phyloP scores from a whole-genome alignment of 2,888 invertebrate genomes.

The Drosophila ezoana region DNA sequence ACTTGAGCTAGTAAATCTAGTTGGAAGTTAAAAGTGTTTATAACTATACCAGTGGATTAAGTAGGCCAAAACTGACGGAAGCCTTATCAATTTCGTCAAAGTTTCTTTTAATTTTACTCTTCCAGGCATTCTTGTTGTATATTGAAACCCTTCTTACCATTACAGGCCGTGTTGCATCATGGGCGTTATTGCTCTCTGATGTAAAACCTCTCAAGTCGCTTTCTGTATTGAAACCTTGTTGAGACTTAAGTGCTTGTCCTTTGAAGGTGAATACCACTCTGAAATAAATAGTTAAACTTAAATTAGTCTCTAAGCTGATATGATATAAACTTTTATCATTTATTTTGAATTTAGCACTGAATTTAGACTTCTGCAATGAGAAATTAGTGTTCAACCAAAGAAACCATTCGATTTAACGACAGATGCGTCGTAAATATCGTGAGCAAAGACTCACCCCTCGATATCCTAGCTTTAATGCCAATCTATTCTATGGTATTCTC shows the following conservation, averaged over 20 bases:
- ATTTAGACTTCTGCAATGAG: too few species aligned
- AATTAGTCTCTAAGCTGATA: background rate
- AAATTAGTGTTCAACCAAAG: too few species aligned
- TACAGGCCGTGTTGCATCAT: conserved; percentile 29
- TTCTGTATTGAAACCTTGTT: conserved; percentile 43
- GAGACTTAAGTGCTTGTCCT: conserved; percentile 53
- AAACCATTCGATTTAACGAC: too few species aligned
- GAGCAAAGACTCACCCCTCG: too few species aligned
- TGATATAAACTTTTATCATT: too few species aligned
- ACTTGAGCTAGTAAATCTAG: conserved; percentile 9
- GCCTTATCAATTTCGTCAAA: conserved; percentile 75
- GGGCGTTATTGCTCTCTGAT: conserved; percentile 13
- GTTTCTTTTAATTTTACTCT: conserved; percentile 67
- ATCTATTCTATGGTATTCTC: too few species aligned
- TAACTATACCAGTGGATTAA: conserved; percentile 69
- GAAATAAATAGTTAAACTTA: background rate
- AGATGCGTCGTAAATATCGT: too few species aligned
- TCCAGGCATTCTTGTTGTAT: conserved; percentile 63
- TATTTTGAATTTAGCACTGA: too few species aligned
- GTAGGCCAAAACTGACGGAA: conserved; percentile 72
- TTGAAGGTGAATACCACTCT: conserved; percentile 54
- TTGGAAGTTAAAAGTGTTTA: conserved; percentile 18
- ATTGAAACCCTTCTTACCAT: conserved; percentile 49
- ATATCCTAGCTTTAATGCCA: too few species aligned
- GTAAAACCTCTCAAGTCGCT: conserved; percentile 35